phyloP scores from a whole-genome alignment of 2,113 vertebrate genomes.

The Verasper variegatus region DNA sequence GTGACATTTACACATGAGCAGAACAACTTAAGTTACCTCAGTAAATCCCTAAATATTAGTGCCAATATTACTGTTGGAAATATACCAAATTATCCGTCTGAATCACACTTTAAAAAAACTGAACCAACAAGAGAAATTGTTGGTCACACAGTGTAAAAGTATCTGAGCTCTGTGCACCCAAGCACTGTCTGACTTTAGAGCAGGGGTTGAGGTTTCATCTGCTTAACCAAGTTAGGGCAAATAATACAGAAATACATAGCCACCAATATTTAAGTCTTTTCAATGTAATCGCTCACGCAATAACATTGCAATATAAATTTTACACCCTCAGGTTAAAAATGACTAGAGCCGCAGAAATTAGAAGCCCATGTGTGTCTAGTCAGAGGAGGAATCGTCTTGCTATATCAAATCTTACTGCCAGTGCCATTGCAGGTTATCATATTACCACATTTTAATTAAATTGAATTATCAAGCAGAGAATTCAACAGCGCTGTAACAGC shows the following conservation, averaged over 20 bases:
- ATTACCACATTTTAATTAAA: slow-evolving; percentile 28
- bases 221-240: background rate
- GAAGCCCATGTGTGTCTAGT: slow-evolving; percentile 39
- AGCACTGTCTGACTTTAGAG: slow-evolving; percentile 2
- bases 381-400: slow-evolving; percentile 20
- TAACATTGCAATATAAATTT: slow-evolving; percentile 24
- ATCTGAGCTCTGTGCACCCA: slow-evolving; percentile 14
- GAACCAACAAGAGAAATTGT: background rate
- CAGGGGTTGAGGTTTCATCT: slow-evolving; percentile 2
- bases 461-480: slow-evolving; percentile 40
- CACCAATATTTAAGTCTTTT: slow-evolving; percentile 6
- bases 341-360: slow-evolving; percentile 36
- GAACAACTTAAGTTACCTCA: background rate
- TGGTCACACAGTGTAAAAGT: slow-evolving; percentile 16
- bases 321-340: slow-evolving; percentile 23
- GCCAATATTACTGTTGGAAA: background rate
- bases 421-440: slow-evolving; percentile 39
- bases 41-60: background rate
- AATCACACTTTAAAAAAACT: slow-evolving; percentile 6
- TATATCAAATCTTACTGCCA: slow-evolving; percentile 43
- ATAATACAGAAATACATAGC: slow-evolving; percentile 12
- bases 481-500: slow-evolving; percentile 27
- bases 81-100: background rate
- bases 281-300: slow-evolving; percentile 18
- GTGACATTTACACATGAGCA: slow-evolving; percentile 19